Evolutionary conservation across 2,113 vertebrate species (phyloP), one percentile per base, ranked within the genome.

Genomic region (Petromus typicus): DNA sequence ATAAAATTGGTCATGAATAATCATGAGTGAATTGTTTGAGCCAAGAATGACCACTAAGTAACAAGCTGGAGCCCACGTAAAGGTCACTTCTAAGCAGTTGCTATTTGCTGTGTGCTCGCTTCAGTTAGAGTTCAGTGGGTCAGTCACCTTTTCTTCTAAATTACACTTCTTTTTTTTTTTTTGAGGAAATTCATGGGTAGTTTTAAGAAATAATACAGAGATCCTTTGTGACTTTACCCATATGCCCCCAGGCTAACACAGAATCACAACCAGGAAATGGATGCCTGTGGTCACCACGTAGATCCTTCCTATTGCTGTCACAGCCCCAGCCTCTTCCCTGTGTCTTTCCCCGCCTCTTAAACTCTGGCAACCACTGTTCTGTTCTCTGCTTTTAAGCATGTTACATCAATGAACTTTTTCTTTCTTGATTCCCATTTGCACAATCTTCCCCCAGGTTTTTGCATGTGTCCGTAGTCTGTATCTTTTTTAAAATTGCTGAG

Each of bases 1-100:
- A 93, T 97, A 88, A 76, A 98, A 93, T 94, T 96, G 96, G 89
- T 63, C 80, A 89, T 40, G 81, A 96, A 95, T 90, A 96, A 95
- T 90, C 48, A 34, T 0, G 14, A 85, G 81, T 61, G 73, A 2
- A 18, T 75, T 89, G 84, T 83, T 97, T 45, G 84, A 87, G 94
- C 51, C 84, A 51, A 94, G 76, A 86, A 78, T 73, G 86, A 40
- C 76, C 45, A 91, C 45, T 88, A 93, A 95, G 43, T 69, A 81
- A 71, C 81, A 96, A 54, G 45, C 79, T 91, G 73, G 22, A 86
- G 5, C 23, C 30, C 12, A 10, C 17, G 16, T 71, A 84, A 37
- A 80, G 86, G 48, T 94, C 66, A 71, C 7, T 93, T 92, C 96
- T 59, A 89, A 54, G 73, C 20, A 61, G 78, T 90, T 73, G 13